A percentile compares a stretch with the other conserved stretches of the same genome.
phyloP scores from a whole-genome alignment of 1,140 invertebrate genomes.

The Sitobion miscanthi region DNA sequence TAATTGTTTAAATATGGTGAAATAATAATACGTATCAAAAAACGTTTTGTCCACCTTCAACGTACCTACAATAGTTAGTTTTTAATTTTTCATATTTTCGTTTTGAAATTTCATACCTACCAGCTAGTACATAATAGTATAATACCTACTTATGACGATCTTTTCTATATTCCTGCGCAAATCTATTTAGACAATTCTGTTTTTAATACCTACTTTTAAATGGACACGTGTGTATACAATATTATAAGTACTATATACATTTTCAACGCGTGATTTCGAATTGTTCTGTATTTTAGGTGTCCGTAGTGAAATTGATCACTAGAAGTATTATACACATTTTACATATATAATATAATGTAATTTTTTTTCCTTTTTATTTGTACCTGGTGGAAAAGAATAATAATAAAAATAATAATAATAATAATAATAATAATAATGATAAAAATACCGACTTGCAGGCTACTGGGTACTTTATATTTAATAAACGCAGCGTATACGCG shows the following conservation, averaged over 20 bases:
- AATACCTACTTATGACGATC: neutral
- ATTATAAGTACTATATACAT: neutral
- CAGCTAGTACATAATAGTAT: no score
- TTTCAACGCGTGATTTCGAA: neutral
- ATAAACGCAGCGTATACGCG: slow-evolving; percentile 38
- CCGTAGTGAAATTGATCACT: neutral
- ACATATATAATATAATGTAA: neutral
- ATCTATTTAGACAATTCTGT: neutral
- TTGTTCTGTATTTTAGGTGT: neutral
- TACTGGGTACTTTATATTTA: slow-evolving; percentile 54
- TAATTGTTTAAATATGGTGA: neutral
- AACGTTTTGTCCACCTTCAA: neutral
- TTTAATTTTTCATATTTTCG: neutral
- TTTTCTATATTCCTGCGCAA: neutral
- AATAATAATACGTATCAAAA: neutral
- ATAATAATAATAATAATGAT: neutral
- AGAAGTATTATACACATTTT: neutral
- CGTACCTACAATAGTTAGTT: no score
- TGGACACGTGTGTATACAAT: neutral
- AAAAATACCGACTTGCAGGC: slow-evolving; percentile 28
- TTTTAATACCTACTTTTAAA: neutral
- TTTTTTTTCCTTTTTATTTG: neutral
- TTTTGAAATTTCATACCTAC: neutral
- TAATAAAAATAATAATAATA: neutral
- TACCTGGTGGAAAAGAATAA: neutral